Evolutionary conservation across 2,888 invertebrate species (phyloP).

Genomic region (Parapristionchus giblindavisi): DNA sequence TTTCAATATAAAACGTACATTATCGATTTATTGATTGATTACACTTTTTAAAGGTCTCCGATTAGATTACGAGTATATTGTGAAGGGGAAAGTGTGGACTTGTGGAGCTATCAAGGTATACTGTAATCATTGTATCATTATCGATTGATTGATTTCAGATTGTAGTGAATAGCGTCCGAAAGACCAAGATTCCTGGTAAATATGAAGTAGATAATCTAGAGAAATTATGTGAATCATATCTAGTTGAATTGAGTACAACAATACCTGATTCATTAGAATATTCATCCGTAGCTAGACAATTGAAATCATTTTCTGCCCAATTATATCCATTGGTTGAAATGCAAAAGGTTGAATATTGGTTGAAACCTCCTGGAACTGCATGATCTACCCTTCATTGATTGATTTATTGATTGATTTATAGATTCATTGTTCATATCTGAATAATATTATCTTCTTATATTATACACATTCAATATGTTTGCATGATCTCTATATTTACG

Average conservation of each 20-base stretch:
- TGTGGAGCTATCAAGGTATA: conserved; percentile 49
- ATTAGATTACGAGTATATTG: conserved; percentile 58
- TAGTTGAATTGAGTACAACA: conserved; percentile 52
- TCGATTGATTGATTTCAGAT: conserved; percentile 29
- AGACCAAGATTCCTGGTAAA: conserved; percentile 38
- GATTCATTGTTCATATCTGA: neutral
- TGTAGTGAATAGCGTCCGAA: conserved; percentile 40
- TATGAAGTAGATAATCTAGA: conserved; percentile 21
- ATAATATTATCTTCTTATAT: neutral
- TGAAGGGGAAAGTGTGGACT: conserved; percentile 54
- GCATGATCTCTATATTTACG: neutral
- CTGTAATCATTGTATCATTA: neutral
- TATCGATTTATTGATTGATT: neutral
- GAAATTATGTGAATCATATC: conserved; percentile 44
- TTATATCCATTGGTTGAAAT: conserved; percentile 52
- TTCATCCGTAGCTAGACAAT: conserved; percentile 46
- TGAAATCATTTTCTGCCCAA: conserved; percentile 54
- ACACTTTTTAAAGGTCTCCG: conserved; percentile 47
- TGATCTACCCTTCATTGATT: neutral
- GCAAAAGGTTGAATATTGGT: conserved; percentile 58
- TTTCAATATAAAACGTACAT: neutral
- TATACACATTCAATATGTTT: neutral
- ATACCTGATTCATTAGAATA: conserved; percentile 54
- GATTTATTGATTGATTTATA: neutral
- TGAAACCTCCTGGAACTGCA: conserved; percentile 33